phyloP scores from a whole-genome alignment of 2,797 vertebrate species.

The Propithecus deckenii region DNA sequence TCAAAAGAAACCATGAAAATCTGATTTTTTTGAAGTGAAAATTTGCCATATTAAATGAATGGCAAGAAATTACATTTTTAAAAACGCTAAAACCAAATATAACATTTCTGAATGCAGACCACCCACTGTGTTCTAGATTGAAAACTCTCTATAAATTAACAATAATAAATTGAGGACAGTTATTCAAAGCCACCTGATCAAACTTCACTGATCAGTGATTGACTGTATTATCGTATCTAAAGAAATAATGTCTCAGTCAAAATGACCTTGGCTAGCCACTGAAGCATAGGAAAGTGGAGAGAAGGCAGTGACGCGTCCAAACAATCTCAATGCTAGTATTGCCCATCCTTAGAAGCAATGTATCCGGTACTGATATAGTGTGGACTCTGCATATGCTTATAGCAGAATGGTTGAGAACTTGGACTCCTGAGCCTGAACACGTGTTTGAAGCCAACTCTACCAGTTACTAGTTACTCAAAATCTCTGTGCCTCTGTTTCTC shows the following conservation, averaged over 20 bases:
- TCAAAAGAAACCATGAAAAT: not conserved
- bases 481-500: not conserved
- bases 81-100: not conserved
- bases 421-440: not conserved
- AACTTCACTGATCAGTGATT: not conserved
- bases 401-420: not conserved
- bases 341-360: not conserved
- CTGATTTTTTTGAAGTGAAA: not conserved
- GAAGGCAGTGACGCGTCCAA: not conserved
- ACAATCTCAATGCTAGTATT: not conserved
- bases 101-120: not conserved
- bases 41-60: not conserved
- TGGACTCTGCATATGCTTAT: not conserved
- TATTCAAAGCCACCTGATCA: not conserved
- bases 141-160: not conserved
- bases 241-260: not conserved
- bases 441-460: not conserved
- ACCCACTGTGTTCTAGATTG: not conserved
- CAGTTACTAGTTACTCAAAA: not conserved
- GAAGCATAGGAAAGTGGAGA: not conserved
- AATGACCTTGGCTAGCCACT: not conserved
- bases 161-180: not conserved
- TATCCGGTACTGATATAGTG: not conserved
- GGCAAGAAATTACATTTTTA: not conserved
- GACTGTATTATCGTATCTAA: not conserved